These are phyloP conservation scores for Criorhina ranunculi DNA, from an alignment of 2,888 invertebrate genomes.

Conservation along the genomic window DNA sequence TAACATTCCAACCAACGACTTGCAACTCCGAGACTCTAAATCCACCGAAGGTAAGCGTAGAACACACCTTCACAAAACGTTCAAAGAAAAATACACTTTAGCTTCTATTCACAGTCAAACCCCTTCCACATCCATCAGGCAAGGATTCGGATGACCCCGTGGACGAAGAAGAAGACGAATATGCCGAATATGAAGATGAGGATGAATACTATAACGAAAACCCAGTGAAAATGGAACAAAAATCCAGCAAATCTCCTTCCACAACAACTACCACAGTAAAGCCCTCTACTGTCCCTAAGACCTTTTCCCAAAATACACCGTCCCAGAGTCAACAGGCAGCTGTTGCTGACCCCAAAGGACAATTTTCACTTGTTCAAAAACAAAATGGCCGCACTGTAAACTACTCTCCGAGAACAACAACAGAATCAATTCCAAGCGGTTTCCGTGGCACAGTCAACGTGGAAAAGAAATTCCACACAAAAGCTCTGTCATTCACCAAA, in stretches of 20 bases:
- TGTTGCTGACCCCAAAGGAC: conserved; percentile 78
- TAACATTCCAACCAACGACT: conserved; percentile 76
- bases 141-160: conserved; percentile 84
- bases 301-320: conserved; percentile 81
- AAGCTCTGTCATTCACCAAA: conserved; percentile 81
- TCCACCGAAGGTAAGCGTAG: conserved; percentile 78
- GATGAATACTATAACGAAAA: conserved; percentile 87
- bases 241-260: conserved; percentile 77
- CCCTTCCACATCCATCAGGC: conserved; percentile 42
- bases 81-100: not conserved
- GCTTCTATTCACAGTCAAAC: conserved; percentile 34
- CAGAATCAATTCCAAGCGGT: conserved; percentile 83
- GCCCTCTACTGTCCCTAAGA: conserved; percentile 72
- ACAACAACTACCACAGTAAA: conserved; percentile 79
- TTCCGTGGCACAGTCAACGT: conserved; percentile 84
- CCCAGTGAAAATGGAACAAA: conserved; percentile 80
- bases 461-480: conserved; percentile 84
- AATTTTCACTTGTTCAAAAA: conserved; percentile 82
- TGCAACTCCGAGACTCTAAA: conserved; percentile 81
- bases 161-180: conserved; percentile 86
- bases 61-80: too few relatives aligned
- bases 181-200: conserved; percentile 85
- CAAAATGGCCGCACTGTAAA: conserved; percentile 82
- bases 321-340: conserved; percentile 82
- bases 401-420: conserved; percentile 80